These are phyloP conservation scores for Platycheirus albimanus DNA, from an alignment of 2,888 invertebrate genomes.

Conservation along the genomic window DNA sequence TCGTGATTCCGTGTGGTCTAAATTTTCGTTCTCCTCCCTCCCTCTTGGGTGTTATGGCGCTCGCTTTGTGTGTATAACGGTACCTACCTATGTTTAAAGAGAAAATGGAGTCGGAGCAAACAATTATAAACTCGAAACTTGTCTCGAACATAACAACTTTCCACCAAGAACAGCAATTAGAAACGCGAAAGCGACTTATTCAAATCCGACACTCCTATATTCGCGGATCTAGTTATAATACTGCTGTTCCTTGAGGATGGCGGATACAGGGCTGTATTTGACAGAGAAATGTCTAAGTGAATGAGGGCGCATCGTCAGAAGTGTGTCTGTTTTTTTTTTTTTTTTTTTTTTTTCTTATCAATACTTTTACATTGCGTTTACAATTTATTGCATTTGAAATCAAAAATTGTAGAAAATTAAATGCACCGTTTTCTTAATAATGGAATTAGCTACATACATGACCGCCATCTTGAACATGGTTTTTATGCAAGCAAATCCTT, in stretches of 20 bases:
- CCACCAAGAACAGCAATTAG: slow-evolving; percentile 71
- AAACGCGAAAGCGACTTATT: slow-evolving; percentile 68
- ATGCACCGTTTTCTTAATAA: too few relatives aligned
- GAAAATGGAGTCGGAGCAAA: slow-evolving; percentile 39
- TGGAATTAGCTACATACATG: too few relatives aligned
- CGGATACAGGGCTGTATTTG: not conserved
- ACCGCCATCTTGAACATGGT: too few relatives aligned
- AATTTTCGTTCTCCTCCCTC: not conserved
- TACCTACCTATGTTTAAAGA: not conserved
- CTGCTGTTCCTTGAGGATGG: not conserved
- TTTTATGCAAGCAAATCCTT: too few relatives aligned
- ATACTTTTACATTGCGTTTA: too few relatives aligned
- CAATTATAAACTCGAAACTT: slow-evolving; percentile 73
- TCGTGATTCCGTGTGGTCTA: slow-evolving; percentile 65
- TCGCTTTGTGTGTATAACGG: not conserved
- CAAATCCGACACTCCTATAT: slow-evolving; percentile 62
- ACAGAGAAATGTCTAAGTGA: not conserved
- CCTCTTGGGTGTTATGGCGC: not conserved
- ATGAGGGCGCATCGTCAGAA: not conserved
- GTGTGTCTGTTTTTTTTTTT: too few relatives aligned
- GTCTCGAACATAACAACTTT: slow-evolving; percentile 63
- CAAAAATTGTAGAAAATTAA: too few relatives aligned
- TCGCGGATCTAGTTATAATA: slow-evolving; percentile 21
- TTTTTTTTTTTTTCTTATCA: too few relatives aligned
- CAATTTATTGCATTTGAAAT: too few relatives aligned